Base-by-base conservation (phyloP, 1,140 invertebrate species). In the Drosophila nigrodunni region DNA sequence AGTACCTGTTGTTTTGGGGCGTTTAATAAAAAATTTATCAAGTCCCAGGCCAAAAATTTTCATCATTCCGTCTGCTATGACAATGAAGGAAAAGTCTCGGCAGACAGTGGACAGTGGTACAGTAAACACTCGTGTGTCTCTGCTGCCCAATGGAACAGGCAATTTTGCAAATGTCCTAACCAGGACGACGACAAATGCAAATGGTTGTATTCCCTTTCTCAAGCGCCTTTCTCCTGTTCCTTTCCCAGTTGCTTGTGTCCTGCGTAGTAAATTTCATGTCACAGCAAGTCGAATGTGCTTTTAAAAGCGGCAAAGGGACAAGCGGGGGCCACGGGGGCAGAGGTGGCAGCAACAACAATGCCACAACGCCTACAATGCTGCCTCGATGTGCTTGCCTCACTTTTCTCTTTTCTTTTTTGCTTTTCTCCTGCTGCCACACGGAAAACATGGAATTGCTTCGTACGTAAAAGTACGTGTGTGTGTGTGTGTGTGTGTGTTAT, bases 221-320 rank as follows among this genome's bases (percentile, higher is more conserved):
- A 44, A 55, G 50, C 39, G 13, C 46, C 52, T 37, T 18, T 71
- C 59, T 44, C 25, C 62, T 50, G 34, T 11, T 44, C 62, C 46
- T 21, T 13, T 46, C 13, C 41, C 43, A 65, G n/a, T 37, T n/a
- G 6, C 58, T 49, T 50, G 18, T 76, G 34, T 67, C 37, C 65
- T 58, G 66, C 46, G 62, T 81, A 83, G 88, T 88, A 88, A 88
- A 88, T 89, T 83, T 88, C 71, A 73, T 80, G 76, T 88, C 77
- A 77, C 70, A 81, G 76, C 77, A 77, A 85, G 81, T 85, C 81
- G 61, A 83, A 79, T 83, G 80, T 82, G 76, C 80, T 82, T 76
- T 83, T 76, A 82, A 57, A 82, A 81, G 78, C 80, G 66, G 30
- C 15, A 49, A 35, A 59, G 60, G 60, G 71, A 54, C 13, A 49